Percentiles rank a stretch among this genome's conserved stretches.
Conservation (phyloP, 1,140 invertebrate species). For the Melitaea cinxia region DNA sequence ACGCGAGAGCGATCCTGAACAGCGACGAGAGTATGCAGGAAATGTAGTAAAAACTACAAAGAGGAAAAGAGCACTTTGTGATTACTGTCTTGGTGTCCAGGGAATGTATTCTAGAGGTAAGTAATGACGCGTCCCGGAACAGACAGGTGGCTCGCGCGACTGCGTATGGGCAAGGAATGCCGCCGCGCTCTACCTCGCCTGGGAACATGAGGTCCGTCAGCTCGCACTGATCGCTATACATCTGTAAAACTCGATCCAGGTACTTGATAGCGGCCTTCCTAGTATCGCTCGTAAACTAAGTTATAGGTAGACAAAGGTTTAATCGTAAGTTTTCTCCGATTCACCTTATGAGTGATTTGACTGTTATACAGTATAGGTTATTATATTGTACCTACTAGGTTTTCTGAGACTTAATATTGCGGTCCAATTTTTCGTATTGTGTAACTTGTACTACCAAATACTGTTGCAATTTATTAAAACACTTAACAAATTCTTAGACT, state of each 20-base stretch:
- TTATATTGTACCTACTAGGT: background rate
- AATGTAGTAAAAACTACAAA: conserved; percentile 54
- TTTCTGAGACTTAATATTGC: background rate
- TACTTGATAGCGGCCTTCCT: conserved; percentile 56
- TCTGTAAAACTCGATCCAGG: conserved; percentile 54
- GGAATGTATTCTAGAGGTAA: conserved; percentile 58
- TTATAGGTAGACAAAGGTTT: conserved; percentile 14
- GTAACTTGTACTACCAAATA: too few species aligned
- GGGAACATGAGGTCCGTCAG: conserved; percentile 56
- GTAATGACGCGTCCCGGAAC: conserved; percentile 67
- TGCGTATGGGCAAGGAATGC: conserved; percentile 75
- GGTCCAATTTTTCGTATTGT: too few species aligned
- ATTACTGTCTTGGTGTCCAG: conserved; percentile 59
- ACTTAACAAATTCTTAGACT: background rate
- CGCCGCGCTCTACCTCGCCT: conserved; percentile 46
- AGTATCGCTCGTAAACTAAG: conserved; percentile 41
- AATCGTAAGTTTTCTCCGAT: conserved; percentile 3
- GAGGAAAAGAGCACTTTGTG: conserved; percentile 60
- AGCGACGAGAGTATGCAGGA: conserved; percentile 31
- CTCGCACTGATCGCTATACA: conserved; percentile 50
- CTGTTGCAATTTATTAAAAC: background rate
- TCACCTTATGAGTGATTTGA: conserved; percentile 5
- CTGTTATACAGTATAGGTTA: background rate
- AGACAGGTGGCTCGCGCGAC: conserved; percentile 57
- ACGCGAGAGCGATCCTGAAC: conserved; percentile 5